phyloP scores from a whole-genome alignment of 2,888 invertebrate genomes.

The Drosophila basisetae region DNA sequence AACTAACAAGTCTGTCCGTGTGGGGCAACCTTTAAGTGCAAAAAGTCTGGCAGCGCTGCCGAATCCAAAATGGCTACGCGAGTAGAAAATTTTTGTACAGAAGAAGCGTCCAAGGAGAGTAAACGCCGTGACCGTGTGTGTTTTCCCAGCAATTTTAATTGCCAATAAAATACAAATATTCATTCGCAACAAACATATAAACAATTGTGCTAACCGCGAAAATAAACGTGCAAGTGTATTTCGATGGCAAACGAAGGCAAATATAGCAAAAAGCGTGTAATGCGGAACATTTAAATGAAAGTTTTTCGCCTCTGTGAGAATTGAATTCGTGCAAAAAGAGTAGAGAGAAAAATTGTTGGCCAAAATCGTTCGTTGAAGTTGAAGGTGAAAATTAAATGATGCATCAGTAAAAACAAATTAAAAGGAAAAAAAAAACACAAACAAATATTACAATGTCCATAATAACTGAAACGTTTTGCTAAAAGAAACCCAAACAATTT shows the following conservation, averaged over 20 bases:
- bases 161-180: conserved; percentile 64
- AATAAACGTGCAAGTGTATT: conserved; percentile 18
- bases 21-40: not conserved
- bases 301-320: conserved; percentile 62
- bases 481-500: conserved; percentile 18
- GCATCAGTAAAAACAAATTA: conserved; percentile 28
- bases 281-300: conserved; percentile 63
- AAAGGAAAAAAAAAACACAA: conserved; percentile 26
- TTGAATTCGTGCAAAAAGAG: conserved; percentile 63
- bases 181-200: conserved; percentile 54
- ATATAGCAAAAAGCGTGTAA: conserved; percentile 20
- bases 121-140: conserved; percentile 77
- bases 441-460: conserved; percentile 36
- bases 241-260: conserved; percentile 24
- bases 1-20: conserved; percentile 42
- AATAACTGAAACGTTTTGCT: conserved; percentile 25
- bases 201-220: conserved; percentile 43
- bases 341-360: conserved; percentile 61
- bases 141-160: conserved; percentile 59
- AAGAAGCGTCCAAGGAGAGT: conserved; percentile 81
- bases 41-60: conserved; percentile 46
- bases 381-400: conserved; percentile 62
- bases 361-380: conserved; percentile 43
- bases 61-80: conserved; percentile 81
- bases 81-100: conserved; percentile 81